A percentile compares a stretch with the other conserved stretches of the same genome.
Evolutionary conservation across 2,797 vertebrate genomes (phyloP).

Genomic region (Peromyscus eremicus): DNA sequence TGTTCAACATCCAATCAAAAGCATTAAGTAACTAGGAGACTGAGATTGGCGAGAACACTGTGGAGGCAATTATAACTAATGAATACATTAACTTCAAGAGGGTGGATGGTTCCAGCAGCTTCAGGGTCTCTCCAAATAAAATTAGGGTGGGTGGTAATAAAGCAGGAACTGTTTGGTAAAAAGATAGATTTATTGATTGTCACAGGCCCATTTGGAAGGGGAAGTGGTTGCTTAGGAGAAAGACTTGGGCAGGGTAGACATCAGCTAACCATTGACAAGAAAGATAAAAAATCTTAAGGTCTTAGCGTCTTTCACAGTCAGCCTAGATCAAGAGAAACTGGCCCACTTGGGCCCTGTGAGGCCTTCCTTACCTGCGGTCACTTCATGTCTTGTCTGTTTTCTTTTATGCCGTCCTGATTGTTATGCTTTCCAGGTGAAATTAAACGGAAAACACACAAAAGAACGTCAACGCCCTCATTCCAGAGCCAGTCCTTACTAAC

Average conservation of each 20-base stretch:
- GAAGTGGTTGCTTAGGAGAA: slow-evolving; percentile 66
- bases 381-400: not conserved
- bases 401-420: not conserved
- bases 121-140: slow-evolving; percentile 84
- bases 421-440: not conserved
- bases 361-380: not conserved
- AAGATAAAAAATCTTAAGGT: not conserved
- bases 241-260: not conserved
- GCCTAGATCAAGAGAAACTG: fast-evolving
- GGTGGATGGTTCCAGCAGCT: slow-evolving; percentile 68
- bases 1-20: slow-evolving; percentile 89
- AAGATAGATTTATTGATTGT: slow-evolving; percentile 77
- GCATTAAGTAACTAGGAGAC: slow-evolving; percentile 87
- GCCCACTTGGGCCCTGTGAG: fast-evolving
- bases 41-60: slow-evolving; percentile 87
- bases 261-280: not conserved
- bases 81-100: slow-evolving; percentile 88
- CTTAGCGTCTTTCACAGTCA: fast-evolving
- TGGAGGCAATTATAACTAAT: slow-evolving; percentile 89
- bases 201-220: slow-evolving; percentile 75
- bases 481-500: not conserved
- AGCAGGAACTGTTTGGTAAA: slow-evolving; percentile 73
- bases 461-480: not conserved
- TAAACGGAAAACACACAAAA: not conserved
- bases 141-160: slow-evolving; percentile 81